Percentiles rank a stretch among this genome's conserved stretches.
These are phyloP conservation scores for Chloroceryle inda DNA, from an alignment of 2,797 vertebrate genomes.

Conservation along the genomic window DNA sequence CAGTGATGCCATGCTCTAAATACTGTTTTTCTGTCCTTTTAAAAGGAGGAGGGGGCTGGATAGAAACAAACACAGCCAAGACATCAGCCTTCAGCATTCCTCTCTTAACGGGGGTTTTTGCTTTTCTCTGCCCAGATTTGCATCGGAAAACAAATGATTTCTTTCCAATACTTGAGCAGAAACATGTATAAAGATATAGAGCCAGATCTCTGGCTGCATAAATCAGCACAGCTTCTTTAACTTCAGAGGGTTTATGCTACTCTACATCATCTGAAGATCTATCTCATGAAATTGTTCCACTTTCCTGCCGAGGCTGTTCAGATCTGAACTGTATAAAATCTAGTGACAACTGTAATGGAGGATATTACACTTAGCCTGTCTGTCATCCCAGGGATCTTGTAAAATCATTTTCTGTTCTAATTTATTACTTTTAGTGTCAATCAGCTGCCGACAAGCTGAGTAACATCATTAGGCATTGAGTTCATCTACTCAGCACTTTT, in stretches of 20 bases:
- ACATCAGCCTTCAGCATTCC: conserved; percentile 18
- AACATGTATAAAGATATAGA: conserved; percentile 55
- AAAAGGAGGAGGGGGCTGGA: not conserved
- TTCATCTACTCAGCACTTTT: conserved; percentile 88
- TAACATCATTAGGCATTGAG: conserved; percentile 83
- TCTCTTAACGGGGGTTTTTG: not conserved
- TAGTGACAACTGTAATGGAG: conserved; percentile 81
- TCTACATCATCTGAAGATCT: conserved; percentile 51
- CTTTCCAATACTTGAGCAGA: conserved; percentile 59
- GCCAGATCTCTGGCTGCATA: conserved; percentile 49
- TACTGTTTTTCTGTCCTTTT: conserved; percentile 58
- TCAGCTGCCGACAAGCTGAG: conserved; percentile 81
- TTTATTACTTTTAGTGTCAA: conserved; percentile 91
- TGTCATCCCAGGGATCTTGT: conserved; percentile 80
- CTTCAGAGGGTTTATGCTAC: conserved; percentile 55
- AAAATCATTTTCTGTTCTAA: conserved; percentile 88
- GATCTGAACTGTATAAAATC: conserved; percentile 81
- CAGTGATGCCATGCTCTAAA: conserved; percentile 65
- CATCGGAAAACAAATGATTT: conserved; percentile 66
- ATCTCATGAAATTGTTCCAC: conserved; percentile 77
- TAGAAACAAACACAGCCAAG: conserved; percentile 37
- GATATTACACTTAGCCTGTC: conserved; percentile 84
- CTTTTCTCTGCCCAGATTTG: conserved; percentile 57
- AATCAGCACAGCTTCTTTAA: conserved; percentile 51
- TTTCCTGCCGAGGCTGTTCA: conserved; percentile 75